Evolutionary conservation across 2,113 vertebrate genomes (phyloP), one percentile per base, ranked within the genome.

Genomic region (Synodontis membranacea): DNA sequence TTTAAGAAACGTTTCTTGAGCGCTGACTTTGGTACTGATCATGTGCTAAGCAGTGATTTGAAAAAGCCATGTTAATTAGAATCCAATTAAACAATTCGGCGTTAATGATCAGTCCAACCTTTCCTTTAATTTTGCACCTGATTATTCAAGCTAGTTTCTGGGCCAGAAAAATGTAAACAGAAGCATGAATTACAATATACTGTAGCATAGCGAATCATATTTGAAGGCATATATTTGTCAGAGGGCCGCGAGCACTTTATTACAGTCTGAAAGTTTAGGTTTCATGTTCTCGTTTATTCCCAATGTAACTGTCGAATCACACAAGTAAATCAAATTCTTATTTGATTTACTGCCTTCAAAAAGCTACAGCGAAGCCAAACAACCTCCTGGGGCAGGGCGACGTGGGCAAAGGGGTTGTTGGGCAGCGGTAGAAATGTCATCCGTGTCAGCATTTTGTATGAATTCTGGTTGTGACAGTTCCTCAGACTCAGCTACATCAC

Each of bases 401-500:
- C 10, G 25, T 4, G 25, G 58, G 25, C 25, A 1, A 8, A 1
- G 28, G 58, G 25, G 5, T 2, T 1, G 58, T 25, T 25, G 9
- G 25, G 1, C 19, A 28, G 31, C 34, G 14, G 14, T 31, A 50
- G 28, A 50, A 50, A 31, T 50, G 14, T 7, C 46, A 76, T 12
- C 70, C 28, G 74, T 50, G 14, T 50, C 0, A 31, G 28, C 28
- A n/a, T 48, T 17, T 8, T 72, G 37, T 11, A 72, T n/a, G 5
- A n/a, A 19, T 31, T 76, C 25, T n/a, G 44, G 28, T 48, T 54
- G 48, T 3, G 75, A 21, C n/a, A 21, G 48, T 54, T 79, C 48
- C n/a, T 78, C n/a, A 52, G 12, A n/a, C 75, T 52, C 17, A 54
- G 75, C 75, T 52, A 34, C n/a, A 52, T 79, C n/a, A 52, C 75